Evolutionary conservation across 2,113 vertebrate species (phyloP).

Genomic region (Ictalurus punctatus): DNA sequence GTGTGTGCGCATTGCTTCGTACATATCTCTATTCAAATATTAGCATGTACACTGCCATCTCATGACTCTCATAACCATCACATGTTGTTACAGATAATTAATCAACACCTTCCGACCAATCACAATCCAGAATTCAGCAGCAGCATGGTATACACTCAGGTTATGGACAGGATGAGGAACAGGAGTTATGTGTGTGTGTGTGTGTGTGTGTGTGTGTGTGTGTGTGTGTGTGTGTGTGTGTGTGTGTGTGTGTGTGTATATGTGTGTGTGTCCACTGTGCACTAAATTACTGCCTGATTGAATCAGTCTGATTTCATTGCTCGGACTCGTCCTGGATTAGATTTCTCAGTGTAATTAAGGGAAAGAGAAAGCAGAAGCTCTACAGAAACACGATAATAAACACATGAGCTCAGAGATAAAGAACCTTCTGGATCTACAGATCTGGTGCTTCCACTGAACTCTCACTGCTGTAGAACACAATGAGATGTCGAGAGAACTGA

Average conservation of each 20-base stretch:
- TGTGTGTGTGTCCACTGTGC: neutral
- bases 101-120: neutral
- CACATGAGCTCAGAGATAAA: neutral
- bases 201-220: neutral
- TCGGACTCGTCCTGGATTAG: slow-evolving; percentile 1
- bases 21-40: neutral
- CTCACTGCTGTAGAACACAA: neutral
- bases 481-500: neutral
- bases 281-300: neutral
- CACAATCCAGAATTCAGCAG: neutral
- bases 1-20: neutral
- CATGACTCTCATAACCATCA: neutral
- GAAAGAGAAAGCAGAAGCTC: neutral
- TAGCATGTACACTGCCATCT: neutral
- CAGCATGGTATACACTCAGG: neutral
- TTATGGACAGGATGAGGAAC: neutral
- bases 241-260: neutral
- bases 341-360: slow-evolving; percentile 27
- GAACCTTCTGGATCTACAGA: neutral
- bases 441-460: neutral
- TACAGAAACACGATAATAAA: neutral
- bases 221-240: neutral
- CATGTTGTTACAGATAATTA: neutral
- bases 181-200: neutral
- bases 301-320: slow-evolving; percentile 18